These are phyloP conservation scores for Pyxicephalus adspersus DNA, from an alignment of 2,113 vertebrate species.

Conservation along the genomic window DNA sequence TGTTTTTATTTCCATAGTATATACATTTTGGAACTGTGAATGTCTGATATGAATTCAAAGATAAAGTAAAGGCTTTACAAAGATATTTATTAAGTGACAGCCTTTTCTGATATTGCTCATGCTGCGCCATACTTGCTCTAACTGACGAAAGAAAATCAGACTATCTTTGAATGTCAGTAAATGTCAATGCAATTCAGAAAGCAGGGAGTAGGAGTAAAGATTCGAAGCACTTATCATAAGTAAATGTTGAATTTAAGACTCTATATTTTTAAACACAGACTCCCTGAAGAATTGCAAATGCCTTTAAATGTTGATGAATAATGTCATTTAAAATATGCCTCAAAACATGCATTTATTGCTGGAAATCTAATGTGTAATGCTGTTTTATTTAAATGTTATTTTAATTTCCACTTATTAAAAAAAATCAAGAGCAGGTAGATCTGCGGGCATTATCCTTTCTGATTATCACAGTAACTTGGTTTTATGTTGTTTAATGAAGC, in stretches of 20 bases:
- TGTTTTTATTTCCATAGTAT: no score
- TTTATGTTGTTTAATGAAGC: neutral
- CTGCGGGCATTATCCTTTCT: neutral
- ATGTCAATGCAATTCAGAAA: constrained; percentile 52
- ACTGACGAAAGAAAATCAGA: constrained; percentile 41
- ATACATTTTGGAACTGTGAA: neutral
- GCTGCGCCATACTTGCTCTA: constrained; percentile 5
- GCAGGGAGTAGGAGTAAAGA: constrained; percentile 36
- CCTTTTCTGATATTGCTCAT: constrained; percentile 16
- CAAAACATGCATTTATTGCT: neutral
- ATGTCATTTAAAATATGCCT: constrained; percentile 25
- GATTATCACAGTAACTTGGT: neutral
- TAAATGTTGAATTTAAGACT: constrained; percentile 55
- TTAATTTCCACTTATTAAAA: constrained; percentile 10
- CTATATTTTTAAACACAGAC: constrained; percentile 49
- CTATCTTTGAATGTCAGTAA: constrained; percentile 52
- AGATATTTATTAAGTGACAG: constrained; percentile 39
- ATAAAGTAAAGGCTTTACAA: constrained; percentile 36
- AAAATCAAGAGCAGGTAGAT: neutral
- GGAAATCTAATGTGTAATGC: constrained; percentile 8
- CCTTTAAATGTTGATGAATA: constrained; percentile 50
- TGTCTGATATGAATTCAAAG: neutral
- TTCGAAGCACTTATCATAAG: constrained; percentile 54
- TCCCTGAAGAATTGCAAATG: constrained; percentile 49
- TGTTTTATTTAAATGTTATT: constrained; percentile 29